A percentile compares a stretch with the other conserved stretches of the same genome.
Conservation (phyloP, 2,888 invertebrate species). For the Pterobdella sp. region DNA sequence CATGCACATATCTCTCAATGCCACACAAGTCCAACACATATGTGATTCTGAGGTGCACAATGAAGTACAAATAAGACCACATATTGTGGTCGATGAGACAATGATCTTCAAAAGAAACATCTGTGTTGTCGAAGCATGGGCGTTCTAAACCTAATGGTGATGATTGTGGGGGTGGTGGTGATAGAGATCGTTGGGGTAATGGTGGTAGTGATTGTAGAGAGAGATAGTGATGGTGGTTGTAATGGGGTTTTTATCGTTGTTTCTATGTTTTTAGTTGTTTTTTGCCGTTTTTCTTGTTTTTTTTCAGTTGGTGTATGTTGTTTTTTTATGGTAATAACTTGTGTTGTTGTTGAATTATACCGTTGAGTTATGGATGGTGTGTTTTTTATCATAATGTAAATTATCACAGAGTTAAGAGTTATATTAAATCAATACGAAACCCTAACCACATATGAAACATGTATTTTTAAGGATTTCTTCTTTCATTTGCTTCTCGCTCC, state of each 20-base stretch:
- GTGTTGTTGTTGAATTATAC: too few species aligned
- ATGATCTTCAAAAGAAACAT: conserved; percentile 87
- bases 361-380: too few species aligned
- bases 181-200: background rate
- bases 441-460: conserved; percentile 89
- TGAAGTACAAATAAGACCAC: conserved; percentile 99
- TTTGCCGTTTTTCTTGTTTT: too few species aligned
- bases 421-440: too few species aligned
- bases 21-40: conserved; percentile 61
- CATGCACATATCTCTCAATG: conserved; percentile 91
- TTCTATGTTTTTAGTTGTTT: too few species aligned
- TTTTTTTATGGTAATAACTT: too few species aligned
- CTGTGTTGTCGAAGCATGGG: conserved; percentile 51
- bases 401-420: too few species aligned
- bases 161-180: background rate
- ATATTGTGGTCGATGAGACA: conserved; percentile 94
- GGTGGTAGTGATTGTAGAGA: background rate
- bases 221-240: background rate
- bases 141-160: conserved; percentile 47
- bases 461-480: conserved; percentile 93
- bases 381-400: too few species aligned
- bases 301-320: too few species aligned
- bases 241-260: background rate
- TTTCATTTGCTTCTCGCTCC: conserved; percentile 97
- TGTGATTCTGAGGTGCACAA: conserved; percentile 81